Percentiles rank a stretch among this genome's conserved stretches.
phyloP scores from a whole-genome alignment of 2,797 vertebrate genomes.

The Kryptolebias ocellatus region DNA sequence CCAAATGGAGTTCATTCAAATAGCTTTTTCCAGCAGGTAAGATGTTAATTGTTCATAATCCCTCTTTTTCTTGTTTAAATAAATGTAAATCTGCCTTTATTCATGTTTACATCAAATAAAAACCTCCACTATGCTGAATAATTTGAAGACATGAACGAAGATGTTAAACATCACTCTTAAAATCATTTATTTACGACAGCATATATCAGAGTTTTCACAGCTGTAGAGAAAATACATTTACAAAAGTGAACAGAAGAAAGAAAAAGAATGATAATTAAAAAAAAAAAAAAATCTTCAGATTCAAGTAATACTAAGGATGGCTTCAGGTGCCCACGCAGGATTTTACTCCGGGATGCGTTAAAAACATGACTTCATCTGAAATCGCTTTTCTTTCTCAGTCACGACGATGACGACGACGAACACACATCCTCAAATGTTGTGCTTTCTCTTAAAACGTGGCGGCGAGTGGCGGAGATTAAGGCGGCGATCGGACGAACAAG shows the following conservation, averaged over 20 bases:
- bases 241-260: constrained; percentile 68
- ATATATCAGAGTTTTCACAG: constrained; percentile 73
- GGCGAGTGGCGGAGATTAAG: constrained; percentile 63
- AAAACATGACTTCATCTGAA: not conserved
- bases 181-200: constrained; percentile 75
- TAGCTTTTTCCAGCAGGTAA: too few species aligned
- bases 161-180: constrained; percentile 55
- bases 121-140: not conserved
- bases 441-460: constrained; percentile 39
- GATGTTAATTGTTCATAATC: too few species aligned
- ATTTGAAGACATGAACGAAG: not conserved
- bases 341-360: not conserved
- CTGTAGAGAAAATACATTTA: constrained; percentile 79
- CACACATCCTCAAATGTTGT: constrained; percentile 34
- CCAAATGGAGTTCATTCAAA: too few species aligned
- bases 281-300: constrained; percentile 53
- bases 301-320: constrained; percentile 80
- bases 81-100: too few species aligned
- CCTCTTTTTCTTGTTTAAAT: too few species aligned
- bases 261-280: constrained; percentile 30
- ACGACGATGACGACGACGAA: constrained; percentile 42
- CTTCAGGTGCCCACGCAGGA: constrained; percentile 43
- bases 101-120: too few species aligned
- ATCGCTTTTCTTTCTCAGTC: not conserved
- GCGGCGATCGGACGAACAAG: constrained; percentile 50